Percentiles rank a stretch among this genome's conserved stretches.
Evolutionary conservation across 2,888 invertebrate species (phyloP).

Genomic region (Nomada hirtipes): DNA sequence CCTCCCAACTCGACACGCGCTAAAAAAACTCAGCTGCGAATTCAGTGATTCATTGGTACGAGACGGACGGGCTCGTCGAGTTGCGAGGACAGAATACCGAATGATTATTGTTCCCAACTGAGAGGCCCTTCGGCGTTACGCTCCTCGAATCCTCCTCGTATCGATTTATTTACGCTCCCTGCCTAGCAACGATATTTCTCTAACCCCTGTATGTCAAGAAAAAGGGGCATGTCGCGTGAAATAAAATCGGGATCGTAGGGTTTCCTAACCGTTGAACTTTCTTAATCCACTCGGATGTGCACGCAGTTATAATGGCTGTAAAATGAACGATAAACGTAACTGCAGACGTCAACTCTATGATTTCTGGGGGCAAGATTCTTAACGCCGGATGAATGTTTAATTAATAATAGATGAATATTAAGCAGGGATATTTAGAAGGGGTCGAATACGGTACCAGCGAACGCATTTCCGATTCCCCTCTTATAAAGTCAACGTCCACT

Average conservation of each 20-base stretch:
- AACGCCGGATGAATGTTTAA: not conserved
- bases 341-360: not conserved
- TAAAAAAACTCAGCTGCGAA: constrained; percentile 36
- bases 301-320: not conserved
- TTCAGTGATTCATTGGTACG: constrained; percentile 27
- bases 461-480: not conserved
- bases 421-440: not conserved
- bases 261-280: not conserved
- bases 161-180: not conserved
- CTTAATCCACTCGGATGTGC: not conserved
- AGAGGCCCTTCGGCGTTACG: constrained; percentile 11
- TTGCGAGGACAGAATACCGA: constrained; percentile 26
- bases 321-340: not conserved
- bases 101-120: constrained; percentile 51
- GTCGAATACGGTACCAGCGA: no score
- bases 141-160: not conserved
- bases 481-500: not conserved
- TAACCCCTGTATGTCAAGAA: not conserved
- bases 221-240: not conserved
- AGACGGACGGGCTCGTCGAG: constrained; percentile 44
- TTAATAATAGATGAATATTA: not conserved
- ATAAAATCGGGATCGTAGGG: not conserved
- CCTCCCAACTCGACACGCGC: constrained; percentile 44
- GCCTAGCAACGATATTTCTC: not conserved
- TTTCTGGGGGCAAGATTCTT: not conserved